Percentiles rank a stretch among this genome's conserved stretches.
Evolutionary conservation across 2,888 invertebrate genomes (phyloP).

Genomic region (Clusia tigrina): DNA sequence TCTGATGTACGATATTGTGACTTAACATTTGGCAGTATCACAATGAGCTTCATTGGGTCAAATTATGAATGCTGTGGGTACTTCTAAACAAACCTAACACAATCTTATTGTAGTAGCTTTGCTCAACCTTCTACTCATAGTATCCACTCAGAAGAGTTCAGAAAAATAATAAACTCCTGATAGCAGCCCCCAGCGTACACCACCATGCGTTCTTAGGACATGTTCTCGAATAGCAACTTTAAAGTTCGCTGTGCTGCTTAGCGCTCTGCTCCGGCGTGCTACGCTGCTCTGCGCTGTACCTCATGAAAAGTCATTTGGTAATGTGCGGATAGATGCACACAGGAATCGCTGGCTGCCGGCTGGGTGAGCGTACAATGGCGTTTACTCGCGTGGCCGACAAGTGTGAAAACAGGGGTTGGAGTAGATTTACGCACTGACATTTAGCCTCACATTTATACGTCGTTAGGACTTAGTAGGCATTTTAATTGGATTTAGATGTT

Average conservation of each 20-base stretch:
- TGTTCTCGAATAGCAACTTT: too few relatives aligned
- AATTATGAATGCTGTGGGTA: too few relatives aligned
- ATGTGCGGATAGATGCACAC: constrained; percentile 31
- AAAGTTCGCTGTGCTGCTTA: background rate
- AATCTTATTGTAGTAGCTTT: too few relatives aligned
- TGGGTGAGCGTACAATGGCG: constrained; percentile 8
- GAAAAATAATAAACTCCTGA: too few relatives aligned
- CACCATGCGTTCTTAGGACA: too few relatives aligned
- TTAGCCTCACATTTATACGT: constrained; percentile 38
- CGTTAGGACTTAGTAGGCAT: constrained; percentile 39
- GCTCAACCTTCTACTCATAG: too few relatives aligned
- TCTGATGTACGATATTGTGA: too few relatives aligned
- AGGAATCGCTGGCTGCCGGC: constrained; percentile 20
- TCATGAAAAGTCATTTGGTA: constrained; percentile 31
- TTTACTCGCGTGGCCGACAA: constrained; percentile 12
- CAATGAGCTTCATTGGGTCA: too few relatives aligned
- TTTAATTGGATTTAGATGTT: constrained; percentile 44
- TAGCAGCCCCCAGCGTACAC: too few relatives aligned
- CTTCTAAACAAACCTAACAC: too few relatives aligned
- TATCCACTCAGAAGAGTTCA: too few relatives aligned
- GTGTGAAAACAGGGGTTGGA: constrained; percentile 17
- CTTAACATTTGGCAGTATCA: too few relatives aligned
- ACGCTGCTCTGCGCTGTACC: background rate
- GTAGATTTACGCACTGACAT: constrained; percentile 29
- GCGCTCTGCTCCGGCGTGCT: background rate